Conservation (phyloP, 1,140 invertebrate genomes). For the Andrena cerasifolii region DNA sequence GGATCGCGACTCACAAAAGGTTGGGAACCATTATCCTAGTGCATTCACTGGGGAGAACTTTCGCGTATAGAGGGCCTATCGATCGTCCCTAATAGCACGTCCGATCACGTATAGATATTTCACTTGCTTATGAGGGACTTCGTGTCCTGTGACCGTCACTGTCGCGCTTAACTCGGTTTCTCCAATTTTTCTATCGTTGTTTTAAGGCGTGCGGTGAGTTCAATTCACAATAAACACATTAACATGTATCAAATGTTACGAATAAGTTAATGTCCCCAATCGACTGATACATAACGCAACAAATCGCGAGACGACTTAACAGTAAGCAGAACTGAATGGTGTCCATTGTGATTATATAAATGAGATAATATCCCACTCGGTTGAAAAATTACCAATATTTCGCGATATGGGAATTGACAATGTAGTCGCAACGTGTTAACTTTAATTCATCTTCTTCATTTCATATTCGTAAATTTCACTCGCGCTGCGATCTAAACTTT, state of each 20-base stretch:
- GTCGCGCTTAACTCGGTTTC: background rate
- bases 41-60: too few relatives aligned
- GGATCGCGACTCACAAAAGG: too few relatives aligned
- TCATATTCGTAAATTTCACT: background rate
- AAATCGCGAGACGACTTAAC: background rate
- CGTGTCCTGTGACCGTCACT: background rate
- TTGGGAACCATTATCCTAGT: slow-evolving; percentile 28
- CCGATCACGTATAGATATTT: background rate
- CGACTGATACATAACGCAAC: background rate
- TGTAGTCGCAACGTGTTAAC: background rate
- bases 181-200: slow-evolving; percentile 20
- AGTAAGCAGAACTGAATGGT: background rate
- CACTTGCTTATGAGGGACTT: slow-evolving; percentile 14
- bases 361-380: slow-evolving; percentile 28
- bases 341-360: slow-evolving; percentile 58
- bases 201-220: slow-evolving; percentile 43
- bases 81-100: slow-evolving; percentile 9
- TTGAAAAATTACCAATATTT: slow-evolving; percentile 14
- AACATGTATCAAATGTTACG: background rate
- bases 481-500: background rate
- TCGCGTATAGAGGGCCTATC: slow-evolving; percentile 18
- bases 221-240: slow-evolving; percentile 13
- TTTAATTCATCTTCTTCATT: background rate
- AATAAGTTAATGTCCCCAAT: background rate
- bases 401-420: background rate